A percentile compares a stretch with the other conserved stretches of the same genome.
Evolutionary conservation across 2,888 invertebrate genomes (phyloP).

Genomic region (Acheta domesticus): DNA sequence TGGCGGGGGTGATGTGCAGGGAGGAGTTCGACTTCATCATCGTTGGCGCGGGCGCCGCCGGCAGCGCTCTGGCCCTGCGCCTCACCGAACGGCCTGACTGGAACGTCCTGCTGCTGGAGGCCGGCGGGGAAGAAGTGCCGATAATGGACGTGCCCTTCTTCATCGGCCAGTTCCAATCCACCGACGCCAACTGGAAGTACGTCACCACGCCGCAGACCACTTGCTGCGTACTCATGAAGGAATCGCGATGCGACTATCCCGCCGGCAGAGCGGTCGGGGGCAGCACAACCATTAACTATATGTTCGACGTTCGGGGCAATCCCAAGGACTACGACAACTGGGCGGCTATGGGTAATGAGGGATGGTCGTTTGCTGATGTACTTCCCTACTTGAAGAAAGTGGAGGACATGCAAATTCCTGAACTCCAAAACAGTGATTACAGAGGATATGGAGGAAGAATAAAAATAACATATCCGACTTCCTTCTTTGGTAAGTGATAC

Average conservation of each 20-base stretch:
- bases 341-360: background rate
- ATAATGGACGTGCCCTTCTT: background rate
- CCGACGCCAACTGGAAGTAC: background rate
- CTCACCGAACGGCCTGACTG: background rate
- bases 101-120: background rate
- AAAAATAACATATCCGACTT: background rate
- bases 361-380: background rate
- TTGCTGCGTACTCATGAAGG: background rate
- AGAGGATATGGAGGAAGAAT: conserved; percentile 4
- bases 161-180: background rate
- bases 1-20: background rate
- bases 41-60: background rate
- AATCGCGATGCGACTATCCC: background rate
- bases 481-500: too few relatives aligned
- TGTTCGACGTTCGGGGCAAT: background rate
- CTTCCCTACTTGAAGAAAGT: background rate
- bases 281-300: background rate
- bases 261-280: background rate
- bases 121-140: background rate
- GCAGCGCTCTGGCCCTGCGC: background rate
- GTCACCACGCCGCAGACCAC: background rate
- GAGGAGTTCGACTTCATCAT: background rate
- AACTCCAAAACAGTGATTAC: background rate
- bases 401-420: background rate
- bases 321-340: background rate